Evolutionary conservation across 2,888 invertebrate genomes (phyloP).

Genomic region (Drosophila suboccidentalis): DNA sequence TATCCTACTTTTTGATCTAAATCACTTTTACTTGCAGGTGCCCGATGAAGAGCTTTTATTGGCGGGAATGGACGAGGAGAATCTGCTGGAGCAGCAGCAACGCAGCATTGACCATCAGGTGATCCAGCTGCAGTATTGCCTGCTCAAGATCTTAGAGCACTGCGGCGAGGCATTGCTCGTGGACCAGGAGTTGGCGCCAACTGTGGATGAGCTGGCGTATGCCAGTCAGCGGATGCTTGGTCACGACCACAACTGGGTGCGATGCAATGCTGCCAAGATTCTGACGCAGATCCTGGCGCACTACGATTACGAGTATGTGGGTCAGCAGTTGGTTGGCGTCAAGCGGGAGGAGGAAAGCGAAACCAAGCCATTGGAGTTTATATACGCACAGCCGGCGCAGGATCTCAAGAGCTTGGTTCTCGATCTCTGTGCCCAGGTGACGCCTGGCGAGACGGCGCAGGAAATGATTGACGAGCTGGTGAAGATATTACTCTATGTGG

Average conservation of each 20-base stretch:
- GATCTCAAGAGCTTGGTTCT: conserved; percentile 89
- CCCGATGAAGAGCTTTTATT: conserved; percentile 32
- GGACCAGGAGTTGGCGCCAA: conserved; percentile 68
- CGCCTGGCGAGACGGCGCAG: conserved; percentile 88
- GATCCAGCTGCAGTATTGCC: conserved; percentile 90
- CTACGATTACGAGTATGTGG: conserved; percentile 88
- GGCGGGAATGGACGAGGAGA: conserved; percentile 62
- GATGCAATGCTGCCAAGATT: conserved; percentile 91
- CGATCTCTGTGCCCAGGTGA: conserved; percentile 91
- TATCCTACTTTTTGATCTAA: no score
- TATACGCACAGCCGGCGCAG: conserved; percentile 88
- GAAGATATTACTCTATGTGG: conserved; percentile 90
- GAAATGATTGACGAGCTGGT: conserved; percentile 91
- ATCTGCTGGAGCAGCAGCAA: conserved; percentile 87
- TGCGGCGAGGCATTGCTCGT: conserved; percentile 88
- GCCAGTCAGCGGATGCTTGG: conserved; percentile 90
- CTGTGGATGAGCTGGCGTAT: conserved; percentile 88
- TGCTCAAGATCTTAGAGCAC: conserved; percentile 89
- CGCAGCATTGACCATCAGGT: conserved; percentile 90
- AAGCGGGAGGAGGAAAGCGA: conserved; percentile 49
- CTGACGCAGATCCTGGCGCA: conserved; percentile 90
- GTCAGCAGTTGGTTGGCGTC: conserved; percentile 85
- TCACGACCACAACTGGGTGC: conserved; percentile 95
- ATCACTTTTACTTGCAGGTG: conserved; percentile 2
- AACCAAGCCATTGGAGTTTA: conserved; percentile 86